These are phyloP conservation scores for Drosophila bipectinata DNA, from an alignment of 1,140 invertebrate species.

Conservation along the genomic window DNA sequence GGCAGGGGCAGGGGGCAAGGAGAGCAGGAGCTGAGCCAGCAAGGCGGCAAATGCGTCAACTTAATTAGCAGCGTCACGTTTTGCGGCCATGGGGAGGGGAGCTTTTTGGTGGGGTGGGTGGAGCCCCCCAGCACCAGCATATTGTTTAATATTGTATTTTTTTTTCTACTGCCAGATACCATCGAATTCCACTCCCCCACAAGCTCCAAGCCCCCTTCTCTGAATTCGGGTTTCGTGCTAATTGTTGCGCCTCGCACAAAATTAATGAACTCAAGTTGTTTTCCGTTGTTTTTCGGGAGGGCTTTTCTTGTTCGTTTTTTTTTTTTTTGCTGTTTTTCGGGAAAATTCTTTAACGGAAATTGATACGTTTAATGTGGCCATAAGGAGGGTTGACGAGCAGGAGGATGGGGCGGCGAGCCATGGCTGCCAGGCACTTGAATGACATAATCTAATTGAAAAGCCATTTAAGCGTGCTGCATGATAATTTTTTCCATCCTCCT, in stretches of 20 bases:
- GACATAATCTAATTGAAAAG: constrained; percentile 82
- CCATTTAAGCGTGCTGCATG: constrained; percentile 80
- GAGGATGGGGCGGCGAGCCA: not conserved
- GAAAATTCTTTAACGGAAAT: constrained; percentile 75
- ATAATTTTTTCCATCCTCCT: constrained; percentile 61
- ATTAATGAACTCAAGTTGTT: constrained; percentile 82
- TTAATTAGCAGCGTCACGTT: constrained; percentile 81
- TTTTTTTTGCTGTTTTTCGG: constrained; percentile 7
- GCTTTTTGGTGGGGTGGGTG: not conserved
- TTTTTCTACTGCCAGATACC: not conserved
- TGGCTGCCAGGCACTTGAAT: constrained; percentile 57
- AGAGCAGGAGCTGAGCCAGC: constrained; percentile 35
- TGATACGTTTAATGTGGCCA: constrained; percentile 65
- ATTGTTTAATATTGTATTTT: constrained; percentile 72
- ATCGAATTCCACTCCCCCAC: constrained; percentile 8
- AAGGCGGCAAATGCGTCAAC: constrained; percentile 75
- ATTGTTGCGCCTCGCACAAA: constrained; percentile 80
- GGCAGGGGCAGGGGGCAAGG: not conserved
- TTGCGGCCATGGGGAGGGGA: constrained; percentile 21
- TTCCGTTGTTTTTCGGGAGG: constrained; percentile 43
- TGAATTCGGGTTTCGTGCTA: constrained; percentile 70
- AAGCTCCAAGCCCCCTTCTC: constrained; percentile 14
- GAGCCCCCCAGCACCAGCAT: constrained; percentile 26
- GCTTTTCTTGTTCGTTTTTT: constrained; percentile 23
- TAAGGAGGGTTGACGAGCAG: not conserved